Evolutionary conservation across 2,113 vertebrate species (phyloP).

Genomic region (Diglossa brunneiventris): DNA sequence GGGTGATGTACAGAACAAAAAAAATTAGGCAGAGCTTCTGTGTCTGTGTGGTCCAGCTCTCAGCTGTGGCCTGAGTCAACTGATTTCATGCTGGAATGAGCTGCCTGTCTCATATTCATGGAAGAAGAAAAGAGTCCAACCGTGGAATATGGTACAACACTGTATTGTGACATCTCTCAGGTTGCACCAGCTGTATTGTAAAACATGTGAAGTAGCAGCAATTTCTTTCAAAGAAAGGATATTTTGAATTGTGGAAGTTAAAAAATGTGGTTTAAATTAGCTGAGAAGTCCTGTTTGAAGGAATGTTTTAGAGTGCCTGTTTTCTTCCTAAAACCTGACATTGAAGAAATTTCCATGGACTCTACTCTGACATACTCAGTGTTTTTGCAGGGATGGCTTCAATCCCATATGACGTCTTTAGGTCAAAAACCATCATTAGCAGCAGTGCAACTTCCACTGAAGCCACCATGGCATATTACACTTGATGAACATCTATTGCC

Average conservation of each 20-base stretch:
- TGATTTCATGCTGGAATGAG: neutral
- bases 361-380: neutral
- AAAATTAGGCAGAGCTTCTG: neutral
- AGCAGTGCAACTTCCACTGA: neutral
- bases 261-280: constrained; percentile 5
- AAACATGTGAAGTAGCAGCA: neutral
- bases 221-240: neutral
- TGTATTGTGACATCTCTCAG: constrained; percentile 11
- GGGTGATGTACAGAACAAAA: neutral
- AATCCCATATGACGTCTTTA: neutral
- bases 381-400: neutral
- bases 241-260: neutral
- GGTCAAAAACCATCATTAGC: neutral
- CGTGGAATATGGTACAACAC: neutral
- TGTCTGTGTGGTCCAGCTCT: constrained; percentile 34
- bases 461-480: neutral
- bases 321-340: constrained; percentile 36
- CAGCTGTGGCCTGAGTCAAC: neutral
- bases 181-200: neutral
- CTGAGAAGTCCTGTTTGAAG: neutral
- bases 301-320: neutral
- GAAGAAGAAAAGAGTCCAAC: neutral
- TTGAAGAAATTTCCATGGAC: neutral
- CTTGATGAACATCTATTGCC: neutral
- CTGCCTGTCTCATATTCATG: neutral